Evolutionary conservation across 2,797 vertebrate species (phyloP), one percentile per base, ranked within the genome.

Genomic region (Lacerta bilineata): DNA sequence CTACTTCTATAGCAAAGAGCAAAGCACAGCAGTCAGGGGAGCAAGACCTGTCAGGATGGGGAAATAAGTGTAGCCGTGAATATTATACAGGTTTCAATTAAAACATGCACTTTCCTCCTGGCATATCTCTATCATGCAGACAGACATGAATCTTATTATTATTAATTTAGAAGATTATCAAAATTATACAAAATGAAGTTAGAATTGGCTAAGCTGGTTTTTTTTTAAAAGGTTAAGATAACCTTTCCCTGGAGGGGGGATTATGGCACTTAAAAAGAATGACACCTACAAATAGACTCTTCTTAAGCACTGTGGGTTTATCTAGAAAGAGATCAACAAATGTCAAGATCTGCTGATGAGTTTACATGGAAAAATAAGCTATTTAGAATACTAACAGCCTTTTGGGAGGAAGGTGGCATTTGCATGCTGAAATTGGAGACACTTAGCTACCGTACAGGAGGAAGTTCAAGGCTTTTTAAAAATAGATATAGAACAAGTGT

Each of bases 401-500:
- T 83, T 46, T 74, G 2, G 69, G 68, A 46, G 71, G n/a, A 80
- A 74, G n/a, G 23, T 68, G 18, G 6, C 72, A 29, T 82, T 87
- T 29, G n/a, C 18, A 27, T 79, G 27, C 29, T 78, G 46, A 71
- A 64, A 85, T 29, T 43, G 39, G 23, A 46, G 17, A 46, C 4
- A 50, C 59, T 80, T 50, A 27, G 39, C n/a, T 17, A 75, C 39
- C 71, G n/a, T 66, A 81, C 41, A 76, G 69, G 33, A 41, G 36
- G 71, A 55, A 76, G 11, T 23, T 68, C 41, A 81, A 80, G 33
- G 29, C 25, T 59, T 76, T 81, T 84, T 29, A 13, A 8, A n/a
- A 8, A 64, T 61, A 79, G 25, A 84, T 27, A 84, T 29, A 88
- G 66, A 84, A 89, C n/a, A 85, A 85, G 78, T 36, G n/a, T 81